Base-by-base conservation (phyloP, 2,888 invertebrate species). In the Merodon equestris region DNA sequence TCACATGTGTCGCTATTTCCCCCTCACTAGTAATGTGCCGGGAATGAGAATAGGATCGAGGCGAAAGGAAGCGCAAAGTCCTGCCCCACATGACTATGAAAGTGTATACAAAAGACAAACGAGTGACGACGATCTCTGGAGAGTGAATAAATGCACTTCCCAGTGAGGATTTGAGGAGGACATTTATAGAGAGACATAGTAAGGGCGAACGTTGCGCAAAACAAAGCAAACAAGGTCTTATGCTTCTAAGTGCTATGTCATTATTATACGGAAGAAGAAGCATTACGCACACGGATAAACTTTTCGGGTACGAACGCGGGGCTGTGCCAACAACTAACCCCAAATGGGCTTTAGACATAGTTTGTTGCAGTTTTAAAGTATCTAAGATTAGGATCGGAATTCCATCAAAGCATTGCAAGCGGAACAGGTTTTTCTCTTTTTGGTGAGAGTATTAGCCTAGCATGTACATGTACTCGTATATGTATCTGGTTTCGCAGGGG, bases 41-140 rank as follows among this genome's bases (percentile, higher is more conserved):
- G 45, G 38, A 15, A 18, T 53, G 9, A 27, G 12, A 47, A 67
- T 13, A n/a, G 36, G 36, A 15, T 10, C 47, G 47, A 12, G 48
- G 54, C 44, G 54, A 40, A 77, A 77, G 73, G 73, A 77, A 77
- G 47, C 63, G 72, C 72, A 72, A 77, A 56, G 67, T 72, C 67
- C 72, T 77, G 77, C 58, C 72, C 77, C 77, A 77, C 67, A 77
- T 77, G 72, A 61, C 67, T 77, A 68, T 73, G 63, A 36, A 63
- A 72, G 67, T 73, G 77, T 73, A 56, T 40, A 63, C 61, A 67
- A 77, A 77, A 73, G 67, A 73, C 72, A 77, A 77, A 77, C 63
- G 77, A 72, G 42, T 61, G 64, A 58, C 47, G 76, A 76, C 66
- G 67, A 77, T 67, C 66, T 72, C 77, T 54, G 18, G 63, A 51